These are phyloP conservation scores for Heliocidaris tuberculata DNA, from an alignment of 35 echinoderm and acorn worm genomes.

Conservation along the genomic window DNA sequence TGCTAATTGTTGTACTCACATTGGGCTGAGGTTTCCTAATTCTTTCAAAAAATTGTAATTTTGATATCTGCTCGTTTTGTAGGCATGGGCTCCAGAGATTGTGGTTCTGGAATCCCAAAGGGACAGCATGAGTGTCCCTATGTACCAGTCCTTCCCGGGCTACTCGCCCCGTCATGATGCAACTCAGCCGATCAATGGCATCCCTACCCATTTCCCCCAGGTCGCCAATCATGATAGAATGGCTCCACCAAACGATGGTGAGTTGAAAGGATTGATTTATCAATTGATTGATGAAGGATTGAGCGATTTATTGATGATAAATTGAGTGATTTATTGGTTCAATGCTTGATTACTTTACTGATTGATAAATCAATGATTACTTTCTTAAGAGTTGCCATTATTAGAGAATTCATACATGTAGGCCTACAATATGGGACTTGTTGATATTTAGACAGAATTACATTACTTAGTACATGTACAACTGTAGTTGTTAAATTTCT, in stretches of 20 bases:
- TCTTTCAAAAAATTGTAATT: no score
- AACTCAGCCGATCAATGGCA: slow-evolving; percentile 44
- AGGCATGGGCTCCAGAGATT: slow-evolving; percentile 66
- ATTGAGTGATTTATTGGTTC: background rate
- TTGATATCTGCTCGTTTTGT: background rate
- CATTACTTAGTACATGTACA: no score
- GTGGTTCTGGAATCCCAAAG: slow-evolving; percentile 40
- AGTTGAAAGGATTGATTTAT: background rate
- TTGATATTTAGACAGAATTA: no score
- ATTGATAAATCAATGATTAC: background rate
- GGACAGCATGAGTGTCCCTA: background rate
- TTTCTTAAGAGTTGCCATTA: background rate
- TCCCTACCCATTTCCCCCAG: background rate
- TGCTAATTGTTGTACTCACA: no score
- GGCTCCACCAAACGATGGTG: background rate
- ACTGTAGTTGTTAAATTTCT: no score
- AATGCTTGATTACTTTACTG: background rate
- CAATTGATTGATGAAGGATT: background rate
- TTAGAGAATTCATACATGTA: background rate
- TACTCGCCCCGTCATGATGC: slow-evolving; percentile 34
- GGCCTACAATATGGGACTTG: no score
- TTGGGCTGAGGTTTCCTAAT: no score
- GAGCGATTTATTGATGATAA: background rate
- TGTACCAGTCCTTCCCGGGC: slow-evolving; percentile 21
- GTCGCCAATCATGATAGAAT: slow-evolving; percentile 54